Conservation (phyloP, 2,888 invertebrate genomes). For the Conistra vaccinii region DNA sequence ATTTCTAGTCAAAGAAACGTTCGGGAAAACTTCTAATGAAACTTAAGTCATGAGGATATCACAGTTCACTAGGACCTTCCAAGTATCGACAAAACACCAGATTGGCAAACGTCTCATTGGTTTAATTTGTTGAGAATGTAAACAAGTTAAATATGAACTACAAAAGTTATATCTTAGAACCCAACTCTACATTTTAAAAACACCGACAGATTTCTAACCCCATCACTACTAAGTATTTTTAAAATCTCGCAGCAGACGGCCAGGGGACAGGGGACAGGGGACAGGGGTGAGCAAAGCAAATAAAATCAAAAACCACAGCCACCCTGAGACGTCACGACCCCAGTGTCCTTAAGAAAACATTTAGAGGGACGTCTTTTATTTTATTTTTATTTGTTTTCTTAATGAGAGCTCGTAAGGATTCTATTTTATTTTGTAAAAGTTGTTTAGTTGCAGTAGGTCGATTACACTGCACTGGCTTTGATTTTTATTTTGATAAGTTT, state of each 20-base stretch:
- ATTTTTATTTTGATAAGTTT: no score
- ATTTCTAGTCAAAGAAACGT: background rate
- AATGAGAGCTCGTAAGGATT: conserved; percentile 38
- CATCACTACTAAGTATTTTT: conserved; percentile 42
- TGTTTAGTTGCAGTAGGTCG: background rate
- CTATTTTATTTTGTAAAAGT: background rate
- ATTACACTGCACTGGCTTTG: no score
- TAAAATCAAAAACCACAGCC: conserved; percentile 61
- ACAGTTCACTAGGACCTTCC: background rate
- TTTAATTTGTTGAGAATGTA: background rate
- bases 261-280: conserved; percentile 20
- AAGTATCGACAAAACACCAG: background rate
- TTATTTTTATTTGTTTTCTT: conserved; percentile 57
- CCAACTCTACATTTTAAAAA: conserved; percentile 2
- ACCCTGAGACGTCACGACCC: conserved; percentile 38
- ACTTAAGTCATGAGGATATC: background rate
- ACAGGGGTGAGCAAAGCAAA: conserved; percentile 46
- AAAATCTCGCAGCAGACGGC: conserved; percentile 47
- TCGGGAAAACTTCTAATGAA: background rate
- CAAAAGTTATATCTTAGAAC: background rate
- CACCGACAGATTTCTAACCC: background rate
- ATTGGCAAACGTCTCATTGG: background rate
- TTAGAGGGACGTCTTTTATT: conserved; percentile 36
- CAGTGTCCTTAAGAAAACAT: conserved; percentile 29
- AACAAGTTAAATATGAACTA: background rate